Evolutionary conservation across 1,140 invertebrate genomes (phyloP), one percentile per base, ranked within the genome.

Genomic region (Aphelinus atriplicis): DNA sequence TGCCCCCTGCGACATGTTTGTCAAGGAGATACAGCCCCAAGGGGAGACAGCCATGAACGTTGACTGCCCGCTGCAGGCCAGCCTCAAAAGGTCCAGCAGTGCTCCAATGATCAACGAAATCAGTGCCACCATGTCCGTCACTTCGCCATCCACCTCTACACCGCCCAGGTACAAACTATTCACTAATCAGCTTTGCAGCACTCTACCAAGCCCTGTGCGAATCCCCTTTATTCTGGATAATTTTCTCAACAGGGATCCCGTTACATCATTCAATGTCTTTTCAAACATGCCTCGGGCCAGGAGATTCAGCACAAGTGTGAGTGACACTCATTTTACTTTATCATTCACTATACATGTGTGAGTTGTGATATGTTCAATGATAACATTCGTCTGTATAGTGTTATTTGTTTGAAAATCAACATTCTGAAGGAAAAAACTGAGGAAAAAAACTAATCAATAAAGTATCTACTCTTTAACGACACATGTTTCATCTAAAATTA

Each of bases 251-350:
- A 90, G 88, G 80, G 88, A 88, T 78, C 82, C 87, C 72, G 84
- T 86, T 43, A 88, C 90, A 46, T 85, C 88, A 65, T 91, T 91
- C 71, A 91, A 91, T 83, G 83, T 91, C 67, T 92, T 92, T 82
- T 88, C 90, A 56, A 89, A 88, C 77, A 84, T 89, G 78, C 88
- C 91, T 68, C 87, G 95, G 77, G 92, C 92, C 68, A 89, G 95
- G 70, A 90, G 95, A 79, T 95, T 95, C 84, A 95, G 94, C 84
- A 94, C 94, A 73, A 95, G 94, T 87, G 95, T 94, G 88, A 95
- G 93, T 81, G 75, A 42, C 77, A 48, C 47, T 76, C 45, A 61
- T 50, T 65, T 55, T 26, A 53, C 26, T 72, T 57, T 63, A 68
- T 73, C 45, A 69, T 66, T 48, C 63, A 67, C 48, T 68, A 75